Evolutionary conservation across 2,888 invertebrate genomes (phyloP), one percentile per base, ranked within the genome.

Genomic region (Nomada flava): DNA sequence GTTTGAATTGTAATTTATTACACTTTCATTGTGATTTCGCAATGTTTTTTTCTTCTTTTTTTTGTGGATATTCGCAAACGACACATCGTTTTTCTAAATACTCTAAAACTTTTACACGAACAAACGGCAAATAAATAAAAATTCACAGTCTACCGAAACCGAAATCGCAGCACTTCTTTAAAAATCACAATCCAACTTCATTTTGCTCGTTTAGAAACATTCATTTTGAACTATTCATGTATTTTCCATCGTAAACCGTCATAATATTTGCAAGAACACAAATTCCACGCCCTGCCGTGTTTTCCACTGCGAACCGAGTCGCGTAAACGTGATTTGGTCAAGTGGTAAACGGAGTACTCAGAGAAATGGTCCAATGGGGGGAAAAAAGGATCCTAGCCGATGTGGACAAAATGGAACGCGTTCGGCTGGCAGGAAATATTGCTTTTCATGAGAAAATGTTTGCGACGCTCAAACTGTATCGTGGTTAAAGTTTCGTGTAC

Each of bases 361-460:
- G n/a, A 23, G 26, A 15, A 59, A 26, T 23, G 36, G 36, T 36
- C 36, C 7, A 7, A 23, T n/a, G 5, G 20, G 26, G 57, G 18
- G 10, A 7, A 42, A 36, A 11, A 11, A 36, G n/a, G 10, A 55
- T 55, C 23, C 26, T 4, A 3, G 26, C 26, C 23, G 55, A 20
- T 62, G 47, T 23, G 42, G 42, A 29, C 62, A 26, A 55, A 77
- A 62, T 47, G 55, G 36, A 50, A 68, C 20, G 52, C 13, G 18
- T 26, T 57, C 23, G 36, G 11, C 29, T 55, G 29, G 47, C 13
- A 26, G 52, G 47, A 69, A 63, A 69, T 75, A 69, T 75, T 75
- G 36, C 67, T 15, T 26, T 63, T 57, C 29, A 42, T 23, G 13
- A 26, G 67, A 15, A 76, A 77, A 80, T 76, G 71, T 67, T 76